phyloP scores from a whole-genome alignment of 2,888 invertebrate species.

The Morpho helenor region DNA sequence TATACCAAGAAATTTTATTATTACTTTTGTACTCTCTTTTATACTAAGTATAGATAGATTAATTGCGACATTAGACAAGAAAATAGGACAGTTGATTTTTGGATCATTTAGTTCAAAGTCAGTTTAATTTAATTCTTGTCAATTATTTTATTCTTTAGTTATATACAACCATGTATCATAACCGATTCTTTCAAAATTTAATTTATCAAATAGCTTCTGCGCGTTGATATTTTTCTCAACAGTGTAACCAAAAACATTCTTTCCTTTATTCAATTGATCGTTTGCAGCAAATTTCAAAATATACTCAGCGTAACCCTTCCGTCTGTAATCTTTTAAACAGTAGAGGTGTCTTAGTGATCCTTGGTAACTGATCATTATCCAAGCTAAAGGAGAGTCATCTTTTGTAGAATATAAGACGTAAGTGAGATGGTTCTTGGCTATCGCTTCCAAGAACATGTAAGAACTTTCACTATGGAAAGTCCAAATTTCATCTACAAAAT shows the following conservation, averaged over 20 bases:
- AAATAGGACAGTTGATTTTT: no score
- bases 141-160: neutral
- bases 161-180: conserved; percentile 28
- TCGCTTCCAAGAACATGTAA: conserved; percentile 26
- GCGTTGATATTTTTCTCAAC: conserved; percentile 30
- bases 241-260: conserved; percentile 31
- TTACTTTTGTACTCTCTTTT: no score
- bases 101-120: no score
- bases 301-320: conserved; percentile 45
- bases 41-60: no score
- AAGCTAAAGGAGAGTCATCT: conserved; percentile 35
- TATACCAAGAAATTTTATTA: no score
- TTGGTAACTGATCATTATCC: conserved; percentile 42
- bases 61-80: no score
- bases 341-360: conserved; percentile 48
- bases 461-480: conserved; percentile 27
- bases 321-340: conserved; percentile 43
- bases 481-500: conserved; percentile 33
- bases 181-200: conserved; percentile 30
- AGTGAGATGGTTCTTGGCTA: conserved; percentile 29
- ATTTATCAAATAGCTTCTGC: conserved; percentile 31
- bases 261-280: conserved; percentile 31
- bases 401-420: conserved; percentile 33
- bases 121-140: no score
- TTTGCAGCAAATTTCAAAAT: conserved; percentile 39